phyloP scores from a whole-genome alignment of 1,140 invertebrate species.

The Caligus rogercresseyi region DNA sequence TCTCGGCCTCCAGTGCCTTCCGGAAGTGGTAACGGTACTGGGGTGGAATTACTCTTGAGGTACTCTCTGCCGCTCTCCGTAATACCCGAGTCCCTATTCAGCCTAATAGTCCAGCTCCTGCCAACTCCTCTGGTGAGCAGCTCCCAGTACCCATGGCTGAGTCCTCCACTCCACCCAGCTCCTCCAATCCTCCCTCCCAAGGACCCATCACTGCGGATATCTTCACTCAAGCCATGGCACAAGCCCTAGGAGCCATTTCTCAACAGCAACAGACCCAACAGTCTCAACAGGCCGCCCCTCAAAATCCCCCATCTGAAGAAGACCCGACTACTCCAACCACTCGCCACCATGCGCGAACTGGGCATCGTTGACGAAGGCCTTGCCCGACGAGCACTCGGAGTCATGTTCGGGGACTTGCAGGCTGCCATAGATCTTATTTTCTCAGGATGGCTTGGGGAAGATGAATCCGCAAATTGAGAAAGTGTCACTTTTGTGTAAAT shows the following conservation, averaged over 20 bases:
- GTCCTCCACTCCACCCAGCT: background rate
- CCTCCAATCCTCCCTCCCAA: background rate
- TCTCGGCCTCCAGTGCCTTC: background rate
- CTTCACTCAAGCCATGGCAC: background rate
- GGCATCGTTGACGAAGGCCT: conserved; percentile 33
- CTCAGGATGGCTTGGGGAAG: conserved; percentile 25
- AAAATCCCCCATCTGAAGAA: no score
- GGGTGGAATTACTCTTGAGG: background rate
- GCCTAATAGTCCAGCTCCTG: no score
- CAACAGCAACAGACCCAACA: background rate
- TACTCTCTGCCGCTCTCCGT: background rate
- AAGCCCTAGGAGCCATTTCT: background rate
- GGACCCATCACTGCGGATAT: conserved; percentile 4
- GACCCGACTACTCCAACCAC: background rate
- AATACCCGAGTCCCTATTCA: background rate
- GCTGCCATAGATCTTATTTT: conserved; percentile 33
- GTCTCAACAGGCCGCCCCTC: background rate
- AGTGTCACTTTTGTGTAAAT: background rate
- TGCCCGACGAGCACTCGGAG: conserved; percentile 31
- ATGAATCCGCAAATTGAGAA: conserved; percentile 18
- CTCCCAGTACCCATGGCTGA: background rate
- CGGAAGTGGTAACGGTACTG: background rate
- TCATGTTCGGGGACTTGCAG: conserved; percentile 33
- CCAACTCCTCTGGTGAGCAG: background rate
- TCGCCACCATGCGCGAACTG: conserved; percentile 33